phyloP scores from a whole-genome alignment of 2,797 vertebrate genomes.

The Karalla daura region DNA sequence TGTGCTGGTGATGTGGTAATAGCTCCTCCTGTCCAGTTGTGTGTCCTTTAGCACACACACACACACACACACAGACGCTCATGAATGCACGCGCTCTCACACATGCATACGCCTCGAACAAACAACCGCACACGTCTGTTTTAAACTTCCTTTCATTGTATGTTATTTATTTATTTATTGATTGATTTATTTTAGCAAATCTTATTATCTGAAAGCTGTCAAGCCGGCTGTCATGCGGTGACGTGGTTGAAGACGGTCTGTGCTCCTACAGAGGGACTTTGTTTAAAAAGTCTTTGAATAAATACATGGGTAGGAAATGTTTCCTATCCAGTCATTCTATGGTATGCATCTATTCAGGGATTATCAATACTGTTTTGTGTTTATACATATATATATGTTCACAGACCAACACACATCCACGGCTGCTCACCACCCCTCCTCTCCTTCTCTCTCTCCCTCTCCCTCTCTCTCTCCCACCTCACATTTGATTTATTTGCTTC shows the following conservation, averaged over 20 bases:
- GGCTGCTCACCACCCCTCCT: constrained; percentile 28
- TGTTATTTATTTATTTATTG: neutral
- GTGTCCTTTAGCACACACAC: constrained; percentile 17
- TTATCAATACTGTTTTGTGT: constrained; percentile 34
- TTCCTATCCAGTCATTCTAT: constrained; percentile 23
- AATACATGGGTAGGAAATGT: constrained; percentile 4
- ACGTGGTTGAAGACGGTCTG: constrained; percentile 18
- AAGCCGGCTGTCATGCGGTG: constrained; percentile 18
- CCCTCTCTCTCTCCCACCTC: constrained; percentile 47
- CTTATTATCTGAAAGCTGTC: constrained; percentile 20
- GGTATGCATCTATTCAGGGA: constrained; percentile 39
- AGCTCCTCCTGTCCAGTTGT: constrained; percentile 40
- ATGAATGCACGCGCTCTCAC: no score
- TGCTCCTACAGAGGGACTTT: constrained; percentile 5
- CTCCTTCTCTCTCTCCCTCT: neutral
- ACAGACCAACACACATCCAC: constrained; percentile 56
- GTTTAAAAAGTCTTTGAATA: constrained; percentile 18
- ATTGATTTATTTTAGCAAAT: constrained; percentile 8
- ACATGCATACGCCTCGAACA: neutral
- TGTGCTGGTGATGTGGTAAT: constrained; percentile 45
- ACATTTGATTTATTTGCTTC: constrained; percentile 80
- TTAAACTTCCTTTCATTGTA: no score
- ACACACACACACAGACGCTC: no score
- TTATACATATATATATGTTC: constrained; percentile 48
- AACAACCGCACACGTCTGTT: constrained; percentile 7